Evolutionary conservation across 2,797 vertebrate genomes (phyloP).

Genomic region (Etheostoma nigrum): DNA sequence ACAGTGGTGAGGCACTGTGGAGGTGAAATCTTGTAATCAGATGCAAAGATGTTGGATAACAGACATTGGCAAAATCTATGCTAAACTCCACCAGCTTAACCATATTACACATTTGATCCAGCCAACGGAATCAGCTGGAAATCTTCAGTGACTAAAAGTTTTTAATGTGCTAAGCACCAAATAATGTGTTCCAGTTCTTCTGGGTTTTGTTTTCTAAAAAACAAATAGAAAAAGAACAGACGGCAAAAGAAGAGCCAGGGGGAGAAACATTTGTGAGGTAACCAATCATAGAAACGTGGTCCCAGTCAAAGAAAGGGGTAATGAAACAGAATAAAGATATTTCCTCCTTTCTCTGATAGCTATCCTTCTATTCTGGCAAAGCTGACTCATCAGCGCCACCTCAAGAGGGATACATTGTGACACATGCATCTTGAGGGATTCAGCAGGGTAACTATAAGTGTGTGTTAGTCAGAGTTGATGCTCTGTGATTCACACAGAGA

Average conservation of each 20-base stretch:
- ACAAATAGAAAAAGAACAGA: not conserved
- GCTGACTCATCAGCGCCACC: conserved; percentile 54
- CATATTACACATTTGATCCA: conserved; percentile 10
- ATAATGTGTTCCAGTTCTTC: not conserved
- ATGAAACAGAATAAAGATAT: conserved; percentile 28
- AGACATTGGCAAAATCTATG: conserved; percentile 5
- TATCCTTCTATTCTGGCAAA: conserved; percentile 31
- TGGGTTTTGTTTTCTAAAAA: not conserved
- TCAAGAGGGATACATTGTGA: conserved; percentile 42
- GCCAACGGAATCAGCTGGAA: conserved; percentile 1
- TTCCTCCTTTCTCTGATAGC: conserved; percentile 24
- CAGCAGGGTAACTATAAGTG: conserved; percentile 43
- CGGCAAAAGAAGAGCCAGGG: conserved; percentile 3
- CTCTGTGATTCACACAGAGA: conserved; percentile 61
- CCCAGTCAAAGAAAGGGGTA: conserved; percentile 16
- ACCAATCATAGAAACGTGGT: conserved; percentile 21
- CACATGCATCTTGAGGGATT: conserved; percentile 43
- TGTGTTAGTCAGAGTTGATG: conserved; percentile 57
- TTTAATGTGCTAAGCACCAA: not conserved
- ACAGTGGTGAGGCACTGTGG: conserved; percentile 20
- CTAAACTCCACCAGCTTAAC: conserved; percentile 23
- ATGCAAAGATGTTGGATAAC: conserved; percentile 50
- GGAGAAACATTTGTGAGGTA: conserved; percentile 23
- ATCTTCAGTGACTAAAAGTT: not conserved
- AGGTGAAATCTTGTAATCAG: conserved; percentile 41